Evolutionary conservation across 2,113 vertebrate genomes (phyloP).

Genomic region (Saccopteryx leptura): DNA sequence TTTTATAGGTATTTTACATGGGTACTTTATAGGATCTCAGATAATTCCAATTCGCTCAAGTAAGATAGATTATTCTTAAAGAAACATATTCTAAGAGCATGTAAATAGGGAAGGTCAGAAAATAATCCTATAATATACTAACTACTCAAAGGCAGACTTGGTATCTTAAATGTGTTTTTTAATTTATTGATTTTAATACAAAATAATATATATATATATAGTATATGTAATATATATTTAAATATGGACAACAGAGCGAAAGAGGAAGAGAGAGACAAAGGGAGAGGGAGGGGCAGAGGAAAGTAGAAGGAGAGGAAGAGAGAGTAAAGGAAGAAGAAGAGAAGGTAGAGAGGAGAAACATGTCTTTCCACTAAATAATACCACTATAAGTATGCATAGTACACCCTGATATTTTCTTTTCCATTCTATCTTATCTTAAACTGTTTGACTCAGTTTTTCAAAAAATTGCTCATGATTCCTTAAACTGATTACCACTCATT

Average conservation of each 20-base stretch:
- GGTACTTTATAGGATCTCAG: not conserved
- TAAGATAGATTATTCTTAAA: not conserved
- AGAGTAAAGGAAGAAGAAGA: not conserved
- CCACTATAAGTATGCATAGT: not conserved
- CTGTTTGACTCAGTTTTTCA: not conserved
- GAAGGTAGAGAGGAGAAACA: not conserved
- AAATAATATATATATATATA: not conserved
- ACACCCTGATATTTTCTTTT: not conserved
- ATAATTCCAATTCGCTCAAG: conserved; percentile 45
- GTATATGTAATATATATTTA: not conserved
- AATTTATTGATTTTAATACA: not conserved
- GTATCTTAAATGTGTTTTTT: not conserved
- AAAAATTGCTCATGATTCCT: not conserved
- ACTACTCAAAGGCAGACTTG: not conserved
- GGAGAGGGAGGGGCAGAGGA: not conserved
- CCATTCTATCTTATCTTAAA: not conserved
- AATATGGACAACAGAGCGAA: not conserved
- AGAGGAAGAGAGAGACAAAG: not conserved
- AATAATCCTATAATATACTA: not conserved
- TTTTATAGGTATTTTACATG: no score
- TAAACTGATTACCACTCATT: not conserved
- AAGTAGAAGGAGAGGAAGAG: not conserved
- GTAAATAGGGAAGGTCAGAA: not conserved
- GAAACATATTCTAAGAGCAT: not conserved
- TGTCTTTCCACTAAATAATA: not conserved